Base-by-base conservation (phyloP, 1,140 invertebrate genomes). In the Anagrus nilaparvatae region DNA sequence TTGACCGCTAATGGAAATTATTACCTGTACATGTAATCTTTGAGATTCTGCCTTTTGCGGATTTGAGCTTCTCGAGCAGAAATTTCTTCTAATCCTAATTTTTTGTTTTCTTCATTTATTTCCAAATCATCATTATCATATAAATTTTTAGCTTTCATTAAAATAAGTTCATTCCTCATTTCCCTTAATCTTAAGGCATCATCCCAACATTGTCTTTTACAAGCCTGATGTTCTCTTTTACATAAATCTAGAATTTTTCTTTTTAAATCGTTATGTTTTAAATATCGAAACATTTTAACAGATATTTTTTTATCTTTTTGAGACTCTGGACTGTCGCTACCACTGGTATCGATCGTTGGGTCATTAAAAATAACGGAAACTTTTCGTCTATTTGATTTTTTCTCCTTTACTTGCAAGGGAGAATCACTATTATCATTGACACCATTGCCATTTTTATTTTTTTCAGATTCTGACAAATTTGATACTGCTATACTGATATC, bases 121-220 rank as follows among this genome's bases (percentile, higher is more conserved):
- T 50, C 16, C n/a, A 59, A 39, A 38, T 55, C 53, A 9, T 50
- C 40, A 10, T 54, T 56, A 10, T 56, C 48, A 36, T 56, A 54
- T 4, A 67, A 29, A 40, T 58, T 47, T n/a, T 51, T 59, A 29
- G 63, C 63, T 9, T 54, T 49, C 2, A 50, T 42, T 5, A 67
- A 40, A 34, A 54, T 59, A 18, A 67, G 20, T 13, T 47, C 48
- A 41, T 64, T 64, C 28, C 46, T 55, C 64, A 67, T 67, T 25
- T 63, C 61, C n/a, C 60, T 48, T 0, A 67, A 29, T 18, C 64
- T 51, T 6, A 67, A 17, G 1, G 60, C 60, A 8, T 67, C 61
- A 13, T 55, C 52, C 58, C 59, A 67, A 14, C 33, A 50, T 3
- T 60, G 58, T 19, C 54, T 56, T 3, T 42, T 51, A 30, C 53